Base-by-base conservation (phyloP, 2,113 vertebrate species). In the Coregonus clupeaformis region DNA sequence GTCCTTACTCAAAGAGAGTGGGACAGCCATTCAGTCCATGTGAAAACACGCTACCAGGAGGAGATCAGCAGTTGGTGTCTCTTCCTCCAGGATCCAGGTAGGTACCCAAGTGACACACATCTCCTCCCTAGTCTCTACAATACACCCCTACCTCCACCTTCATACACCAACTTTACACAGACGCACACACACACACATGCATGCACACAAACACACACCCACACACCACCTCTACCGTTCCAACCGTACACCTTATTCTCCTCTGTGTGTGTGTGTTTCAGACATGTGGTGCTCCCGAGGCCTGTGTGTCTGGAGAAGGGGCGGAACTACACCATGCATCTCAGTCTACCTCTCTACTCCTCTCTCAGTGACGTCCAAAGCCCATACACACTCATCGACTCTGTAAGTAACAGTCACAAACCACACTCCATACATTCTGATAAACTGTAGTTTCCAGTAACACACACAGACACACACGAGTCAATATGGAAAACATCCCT, bases 361-460 rank as follows among this genome's bases (percentile, higher is more conserved):
- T 90, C 92, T 0, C 80, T 84, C 57, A 94, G 85, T 0, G 85
- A 90, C 6, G 79, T 93, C 66, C 94, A 97, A 75, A 95, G 84
- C 79, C 98, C 97, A 0, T 97, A 97, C 89, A 98, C 94, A 0
- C 91, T 99, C 32, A 94, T 99, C 4, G 98, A 99, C 85, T 99
- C 98, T 0, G 98, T 99, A 84, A 90, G 97, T 84, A 67, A 36
- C 32, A 29, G 9, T 29, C 7, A 65, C 22, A 30, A 11, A 11
- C 22, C 9, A 11, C 36, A 9, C 36, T 42, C 36, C 36, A 42
- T 42, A 11, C 9, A 42, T 7, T 11, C 36, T 42, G 36, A 42
- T 42, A 11, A 42, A 42, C 36, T 42, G 36, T 42, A 42, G 36
- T 42, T 42, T 42, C 36, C 36, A 11, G 2, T 11, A 11, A 11